Percentiles rank a stretch among this genome's conserved stretches.
Evolutionary conservation across 2,888 invertebrate species (phyloP).

Genomic region (Drosophila niveifrons): DNA sequence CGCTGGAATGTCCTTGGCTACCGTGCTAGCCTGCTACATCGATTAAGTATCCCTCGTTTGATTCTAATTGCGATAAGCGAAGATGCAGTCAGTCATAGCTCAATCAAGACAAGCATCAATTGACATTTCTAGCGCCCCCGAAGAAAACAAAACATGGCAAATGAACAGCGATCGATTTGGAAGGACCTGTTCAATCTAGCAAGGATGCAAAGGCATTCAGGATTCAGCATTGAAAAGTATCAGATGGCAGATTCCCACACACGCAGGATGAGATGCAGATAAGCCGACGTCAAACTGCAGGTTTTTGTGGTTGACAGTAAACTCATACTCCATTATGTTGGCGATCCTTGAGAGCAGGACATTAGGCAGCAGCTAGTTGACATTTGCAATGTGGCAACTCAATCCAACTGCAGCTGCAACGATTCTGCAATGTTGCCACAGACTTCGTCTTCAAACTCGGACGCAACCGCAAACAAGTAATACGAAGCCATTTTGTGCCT

Average conservation of each 20-base stretch:
- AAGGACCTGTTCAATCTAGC: slow-evolving; percentile 55
- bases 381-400: slow-evolving; percentile 66
- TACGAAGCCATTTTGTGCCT: slow-evolving; percentile 63
- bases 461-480: slow-evolving; percentile 55
- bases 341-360: not conserved
- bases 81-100: slow-evolving; percentile 42
- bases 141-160: slow-evolving; percentile 17
- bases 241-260: slow-evolving; percentile 62
- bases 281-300: slow-evolving; percentile 60
- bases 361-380: slow-evolving; percentile 47
- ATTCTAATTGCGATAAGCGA: slow-evolving; percentile 37
- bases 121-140: slow-evolving; percentile 66
- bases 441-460: slow-evolving; percentile 9
- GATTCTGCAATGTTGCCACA: slow-evolving; percentile 50
- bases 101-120: slow-evolving; percentile 70
- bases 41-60: slow-evolving; percentile 26
- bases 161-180: slow-evolving; percentile 39
- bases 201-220: slow-evolving; percentile 3
- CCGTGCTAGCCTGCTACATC: slow-evolving; percentile 19
- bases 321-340: slow-evolving; percentile 44
- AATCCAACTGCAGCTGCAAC: slow-evolving; percentile 53
- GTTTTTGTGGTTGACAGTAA: slow-evolving; percentile 62
- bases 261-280: slow-evolving; percentile 59
- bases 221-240: slow-evolving; percentile 55
- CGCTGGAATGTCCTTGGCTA: slow-evolving; percentile 31